Evolutionary conservation across 2,888 invertebrate species (phyloP).

Genomic region (Eudasyphora cyanicolor): DNA sequence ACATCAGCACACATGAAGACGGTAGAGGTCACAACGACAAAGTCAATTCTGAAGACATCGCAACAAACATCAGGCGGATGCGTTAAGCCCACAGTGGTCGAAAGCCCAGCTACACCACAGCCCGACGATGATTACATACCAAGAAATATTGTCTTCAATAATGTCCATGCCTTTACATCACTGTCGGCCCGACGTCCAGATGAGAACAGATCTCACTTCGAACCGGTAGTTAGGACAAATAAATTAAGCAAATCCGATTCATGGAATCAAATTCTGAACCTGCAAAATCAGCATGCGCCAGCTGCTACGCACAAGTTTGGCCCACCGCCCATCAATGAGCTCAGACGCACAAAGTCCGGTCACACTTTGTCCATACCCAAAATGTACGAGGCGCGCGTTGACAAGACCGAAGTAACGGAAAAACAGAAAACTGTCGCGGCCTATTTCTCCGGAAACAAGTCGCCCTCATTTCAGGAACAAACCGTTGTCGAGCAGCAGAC

Average conservation of each 20-base stretch:
- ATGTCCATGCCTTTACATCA: constrained; percentile 76
- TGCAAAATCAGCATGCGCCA: constrained; percentile 75
- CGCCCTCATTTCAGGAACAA: constrained; percentile 74
- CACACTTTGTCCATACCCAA: constrained; percentile 88
- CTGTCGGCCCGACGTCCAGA: constrained; percentile 74
- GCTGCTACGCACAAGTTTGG: constrained; percentile 76
- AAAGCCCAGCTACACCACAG: constrained; percentile 76
- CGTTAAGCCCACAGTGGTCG: constrained; percentile 74
- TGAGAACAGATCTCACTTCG: constrained; percentile 14
- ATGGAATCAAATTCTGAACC: constrained; percentile 86
- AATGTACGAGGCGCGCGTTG: constrained; percentile 89
- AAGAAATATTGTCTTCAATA: constrained; percentile 78
- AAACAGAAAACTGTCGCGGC: constrained; percentile 88
- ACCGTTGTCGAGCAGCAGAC: constrained; percentile 66
- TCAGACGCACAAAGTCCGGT: constrained; percentile 86
- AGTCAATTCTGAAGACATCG: constrained; percentile 58
- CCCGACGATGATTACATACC: constrained; percentile 76
- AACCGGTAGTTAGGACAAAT: constrained; percentile 65
- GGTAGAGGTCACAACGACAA: constrained; percentile 19
- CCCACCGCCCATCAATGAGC: constrained; percentile 62
- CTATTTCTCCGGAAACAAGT: constrained; percentile 83
- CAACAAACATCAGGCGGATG: constrained; percentile 66
- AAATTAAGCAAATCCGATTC: constrained; percentile 87
- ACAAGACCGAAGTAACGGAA: constrained; percentile 84
- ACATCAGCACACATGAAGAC: constrained; percentile 37